Conservation (phyloP, 1,140 invertebrate species). For the Belonocnema kinseyi region DNA sequence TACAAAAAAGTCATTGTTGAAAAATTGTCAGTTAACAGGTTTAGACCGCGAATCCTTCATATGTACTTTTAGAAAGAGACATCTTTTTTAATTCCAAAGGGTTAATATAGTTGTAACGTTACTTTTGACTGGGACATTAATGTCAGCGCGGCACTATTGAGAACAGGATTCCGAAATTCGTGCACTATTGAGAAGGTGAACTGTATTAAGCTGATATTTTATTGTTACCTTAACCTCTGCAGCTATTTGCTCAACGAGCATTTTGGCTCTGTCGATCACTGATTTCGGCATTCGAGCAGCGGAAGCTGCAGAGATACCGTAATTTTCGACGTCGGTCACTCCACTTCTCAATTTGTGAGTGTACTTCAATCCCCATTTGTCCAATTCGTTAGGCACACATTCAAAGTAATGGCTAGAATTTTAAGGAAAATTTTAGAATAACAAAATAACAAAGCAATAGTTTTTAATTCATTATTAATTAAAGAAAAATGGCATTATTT, state of each 20-base stretch:
- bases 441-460: too few species aligned
- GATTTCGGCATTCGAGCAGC: slow-evolving; percentile 58
- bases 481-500: too few species aligned
- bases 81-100: too few species aligned
- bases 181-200: too few species aligned
- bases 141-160: too few species aligned
- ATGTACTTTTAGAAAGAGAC: too few species aligned
- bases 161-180: too few species aligned
- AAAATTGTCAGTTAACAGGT: too few species aligned
- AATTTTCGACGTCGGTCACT: slow-evolving; percentile 65
- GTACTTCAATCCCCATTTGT: slow-evolving; percentile 62
- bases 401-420: slow-evolving; percentile 72
- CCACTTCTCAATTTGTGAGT: slow-evolving; percentile 72
- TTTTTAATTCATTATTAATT: background rate
- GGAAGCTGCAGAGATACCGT: slow-evolving; percentile 74
- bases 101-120: too few species aligned
- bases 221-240: slow-evolving; percentile 41
- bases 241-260: slow-evolving; percentile 37
- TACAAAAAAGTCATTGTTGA: too few species aligned
- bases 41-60: too few species aligned
- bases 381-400: slow-evolving; percentile 49
- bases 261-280: slow-evolving; percentile 37
- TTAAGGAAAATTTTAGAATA: slow-evolving; percentile 22
- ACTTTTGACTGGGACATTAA: too few species aligned
- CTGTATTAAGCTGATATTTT: background rate